phyloP scores from a whole-genome alignment of 2,113 vertebrate species.

The Platysternon megacephalum region DNA sequence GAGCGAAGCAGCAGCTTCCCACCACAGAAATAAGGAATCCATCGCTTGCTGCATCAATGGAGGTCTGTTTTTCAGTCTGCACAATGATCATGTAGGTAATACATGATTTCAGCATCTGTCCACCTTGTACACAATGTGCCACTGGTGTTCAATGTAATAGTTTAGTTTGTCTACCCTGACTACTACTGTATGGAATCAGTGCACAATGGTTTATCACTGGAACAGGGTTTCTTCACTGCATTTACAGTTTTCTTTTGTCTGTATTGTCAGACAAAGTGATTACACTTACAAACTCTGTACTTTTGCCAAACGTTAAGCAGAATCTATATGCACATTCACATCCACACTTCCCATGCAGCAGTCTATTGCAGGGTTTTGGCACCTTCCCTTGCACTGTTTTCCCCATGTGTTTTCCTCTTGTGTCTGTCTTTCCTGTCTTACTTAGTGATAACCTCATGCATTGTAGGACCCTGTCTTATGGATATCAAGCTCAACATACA shows the following conservation, averaged over 20 bases:
- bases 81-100: background rate
- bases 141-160: background rate
- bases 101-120: background rate
- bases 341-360: background rate
- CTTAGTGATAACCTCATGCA: background rate
- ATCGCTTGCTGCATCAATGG: background rate
- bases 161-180: background rate
- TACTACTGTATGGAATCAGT: background rate
- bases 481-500: background rate
- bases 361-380: background rate
- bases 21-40: background rate
- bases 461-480: background rate
- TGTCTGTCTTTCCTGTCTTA: background rate
- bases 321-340: background rate
- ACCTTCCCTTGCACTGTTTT: background rate
- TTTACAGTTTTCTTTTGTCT: background rate
- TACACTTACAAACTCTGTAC: background rate
- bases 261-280: background rate
- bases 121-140: background rate
- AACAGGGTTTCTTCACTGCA: background rate
- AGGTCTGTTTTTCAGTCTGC: background rate
- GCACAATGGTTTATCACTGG: background rate
- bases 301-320: background rate
- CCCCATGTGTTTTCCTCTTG: background rate
- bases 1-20: too few relatives aligned